These are phyloP conservation scores for Gymnocephalus cernua DNA, from an alignment of 2,113 vertebrate genomes.

Conservation along the genomic window DNA sequence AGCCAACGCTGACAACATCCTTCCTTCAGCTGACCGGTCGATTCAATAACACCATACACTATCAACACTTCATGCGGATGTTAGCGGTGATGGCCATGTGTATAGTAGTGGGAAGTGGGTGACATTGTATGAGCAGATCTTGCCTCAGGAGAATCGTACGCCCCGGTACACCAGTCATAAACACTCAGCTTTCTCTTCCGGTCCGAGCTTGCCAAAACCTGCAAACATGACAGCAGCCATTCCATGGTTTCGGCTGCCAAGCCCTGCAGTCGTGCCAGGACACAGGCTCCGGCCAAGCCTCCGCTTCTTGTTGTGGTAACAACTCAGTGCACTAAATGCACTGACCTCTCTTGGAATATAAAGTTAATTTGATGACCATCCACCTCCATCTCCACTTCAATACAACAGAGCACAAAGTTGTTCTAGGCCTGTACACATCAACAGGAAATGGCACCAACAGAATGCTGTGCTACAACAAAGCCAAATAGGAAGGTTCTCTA, in stretches of 20 bases:
- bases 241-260: conserved; percentile 62
- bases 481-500: background rate
- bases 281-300: conserved; percentile 30
- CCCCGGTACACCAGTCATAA: conserved; percentile 51
- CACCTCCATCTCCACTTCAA: conserved; percentile 11
- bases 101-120: conserved; percentile 18
- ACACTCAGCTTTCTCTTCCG: conserved; percentile 63
- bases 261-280: conserved; percentile 48
- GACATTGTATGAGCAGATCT: conserved; percentile 56
- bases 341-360: conserved; percentile 61
- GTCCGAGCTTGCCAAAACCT: conserved; percentile 59
- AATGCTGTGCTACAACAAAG: background rate
- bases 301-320: conserved; percentile 47
- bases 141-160: conserved; percentile 64
- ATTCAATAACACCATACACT: conserved; percentile 18
- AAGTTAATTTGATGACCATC: conserved; percentile 62
- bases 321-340: conserved; percentile 59
- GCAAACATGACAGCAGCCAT: conserved; percentile 56
- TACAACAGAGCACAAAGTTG: conserved; percentile 17
- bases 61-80: conserved; percentile 21
- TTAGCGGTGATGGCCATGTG: background rate
- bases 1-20: conserved; percentile 1
- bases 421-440: background rate
- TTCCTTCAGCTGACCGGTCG: conserved; percentile 24
- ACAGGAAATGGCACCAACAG: background rate